Evolutionary conservation across 1,140 invertebrate species (phyloP), one percentile per base, ranked within the genome.

Genomic region (Asobara japonica): DNA sequence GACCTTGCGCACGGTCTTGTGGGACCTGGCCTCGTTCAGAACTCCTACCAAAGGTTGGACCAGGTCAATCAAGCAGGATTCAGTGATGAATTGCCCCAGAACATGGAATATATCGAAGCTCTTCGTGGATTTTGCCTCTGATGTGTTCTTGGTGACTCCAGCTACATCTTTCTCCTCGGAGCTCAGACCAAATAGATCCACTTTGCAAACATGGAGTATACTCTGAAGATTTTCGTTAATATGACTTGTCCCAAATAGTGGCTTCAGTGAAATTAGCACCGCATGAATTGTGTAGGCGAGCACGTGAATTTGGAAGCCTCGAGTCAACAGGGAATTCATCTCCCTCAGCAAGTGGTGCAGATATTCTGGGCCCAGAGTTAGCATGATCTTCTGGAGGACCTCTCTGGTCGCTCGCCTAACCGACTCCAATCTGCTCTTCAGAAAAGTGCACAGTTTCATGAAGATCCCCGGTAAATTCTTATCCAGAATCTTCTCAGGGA

Each of bases 251-350:
- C 91, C 88, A 51, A 96, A 91, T 30, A 71, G 67, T 13, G 85
- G 81, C 75, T 92, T 92, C 61, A 98, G 83, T 38, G 91, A 90
- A 61, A 91, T 90, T 11, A 99, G 82, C 2, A 99, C 89, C 0
- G 92, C 89, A 83, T 98, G 95, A 3, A 98, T 90, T 0, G 97
- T 98, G 74, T 92, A 97, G 2, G 93, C 93, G 13, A 99, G 88
- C 0, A 99, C 96, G 79, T 99, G 97, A 18, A 97, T 91, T 89
- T 98, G 97, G 81, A 95, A 99, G 8, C 98, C 98, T 83, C 93
- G 91, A 0, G 91, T 95, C 61, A 99, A 88, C 6, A 96, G 84
- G 13, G 93, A 87, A 45, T 92, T 92, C 79, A 99, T 90, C 86
- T 98, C 96, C 68, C 91, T 90, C 3, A 99, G 82, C 7, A 98